Percentiles rank a stretch among this genome's conserved stretches.
Conservation (phyloP, 1,140 invertebrate genomes). For the Ericerus pela region DNA sequence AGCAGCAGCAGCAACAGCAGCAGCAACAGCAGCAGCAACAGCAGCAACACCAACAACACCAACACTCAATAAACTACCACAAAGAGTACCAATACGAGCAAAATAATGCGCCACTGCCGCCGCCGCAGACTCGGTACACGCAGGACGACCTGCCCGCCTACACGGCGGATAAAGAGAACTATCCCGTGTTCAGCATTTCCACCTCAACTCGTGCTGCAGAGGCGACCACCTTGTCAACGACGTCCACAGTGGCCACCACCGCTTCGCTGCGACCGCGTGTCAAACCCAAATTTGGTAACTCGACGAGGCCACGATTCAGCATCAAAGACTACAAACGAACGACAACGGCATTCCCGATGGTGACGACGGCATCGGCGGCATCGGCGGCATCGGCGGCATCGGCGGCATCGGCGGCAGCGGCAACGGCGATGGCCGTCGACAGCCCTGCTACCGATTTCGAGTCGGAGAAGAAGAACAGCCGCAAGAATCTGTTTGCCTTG, state of each 20-base stretch:
- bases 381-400: neutral
- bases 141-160: neutral
- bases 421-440: neutral
- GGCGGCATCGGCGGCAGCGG: conserved; percentile 1
- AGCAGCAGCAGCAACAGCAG: conserved; percentile 6
- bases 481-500: neutral
- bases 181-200: neutral
- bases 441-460: conserved; percentile 8
- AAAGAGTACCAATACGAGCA: neutral
- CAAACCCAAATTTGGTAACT: conserved; percentile 21
- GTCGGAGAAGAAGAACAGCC: conserved; percentile 10
- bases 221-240: conserved; percentile 15
- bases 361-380: neutral
- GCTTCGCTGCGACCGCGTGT: conserved; percentile 14
- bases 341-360: neutral
- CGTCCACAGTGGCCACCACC: conserved; percentile 5
- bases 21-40: conserved; percentile 13
- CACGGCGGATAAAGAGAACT: conserved; percentile 13
- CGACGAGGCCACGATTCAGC: conserved; percentile 24
- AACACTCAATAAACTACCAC: neutral
- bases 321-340: conserved; percentile 34
- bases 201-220: conserved; percentile 1
- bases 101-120: neutral
- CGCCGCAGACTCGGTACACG: neutral
- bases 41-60: neutral